A percentile compares a stretch with the other conserved stretches of the same genome.
These are phyloP conservation scores for Drosophila anomalata DNA, from an alignment of 2,888 invertebrate species.

Conservation along the genomic window DNA sequence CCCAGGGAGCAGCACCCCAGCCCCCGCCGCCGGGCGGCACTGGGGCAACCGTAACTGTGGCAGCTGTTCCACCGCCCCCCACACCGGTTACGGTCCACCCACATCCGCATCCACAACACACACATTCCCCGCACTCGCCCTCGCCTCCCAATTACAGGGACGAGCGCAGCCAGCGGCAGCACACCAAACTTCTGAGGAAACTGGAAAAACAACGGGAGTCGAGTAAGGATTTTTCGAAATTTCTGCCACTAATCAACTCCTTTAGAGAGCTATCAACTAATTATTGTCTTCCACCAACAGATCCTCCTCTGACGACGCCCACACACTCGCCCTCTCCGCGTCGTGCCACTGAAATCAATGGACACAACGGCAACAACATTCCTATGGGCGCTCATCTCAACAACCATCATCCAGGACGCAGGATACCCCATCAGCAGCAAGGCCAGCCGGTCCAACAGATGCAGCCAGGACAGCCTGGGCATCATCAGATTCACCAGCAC, in stretches of 20 bases:
- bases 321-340: slow-evolving; percentile 87
- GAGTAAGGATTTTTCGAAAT: slow-evolving; percentile 80
- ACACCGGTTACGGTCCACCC: slow-evolving; percentile 6
- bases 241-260: background rate
- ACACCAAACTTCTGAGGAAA: slow-evolving; percentile 90
- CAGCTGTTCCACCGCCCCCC: slow-evolving; percentile 4
- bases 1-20: slow-evolving; percentile 26
- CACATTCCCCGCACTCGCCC: slow-evolving; percentile 89
- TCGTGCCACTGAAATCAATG: slow-evolving; percentile 87
- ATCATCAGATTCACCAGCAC: slow-evolving; percentile 11
- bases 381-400: slow-evolving; percentile 58
- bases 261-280: background rate
- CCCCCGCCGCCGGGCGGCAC: slow-evolving; percentile 48
- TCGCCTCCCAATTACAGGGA: slow-evolving; percentile 90
- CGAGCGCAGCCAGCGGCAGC: slow-evolving; percentile 91
- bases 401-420: slow-evolving; percentile 57
- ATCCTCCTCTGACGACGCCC: slow-evolving; percentile 85
- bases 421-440: slow-evolving; percentile 55
- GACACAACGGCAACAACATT: slow-evolving; percentile 76
- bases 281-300: slow-evolving; percentile 47
- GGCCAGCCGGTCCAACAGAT: slow-evolving; percentile 15
- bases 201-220: slow-evolving; percentile 88
- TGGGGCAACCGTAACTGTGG: slow-evolving; percentile 34
- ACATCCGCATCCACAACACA: slow-evolving; percentile 65
- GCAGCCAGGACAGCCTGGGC: slow-evolving; percentile 13